Conservation (phyloP, 2,888 invertebrate genomes). For the Geotrupes spiniger region DNA sequence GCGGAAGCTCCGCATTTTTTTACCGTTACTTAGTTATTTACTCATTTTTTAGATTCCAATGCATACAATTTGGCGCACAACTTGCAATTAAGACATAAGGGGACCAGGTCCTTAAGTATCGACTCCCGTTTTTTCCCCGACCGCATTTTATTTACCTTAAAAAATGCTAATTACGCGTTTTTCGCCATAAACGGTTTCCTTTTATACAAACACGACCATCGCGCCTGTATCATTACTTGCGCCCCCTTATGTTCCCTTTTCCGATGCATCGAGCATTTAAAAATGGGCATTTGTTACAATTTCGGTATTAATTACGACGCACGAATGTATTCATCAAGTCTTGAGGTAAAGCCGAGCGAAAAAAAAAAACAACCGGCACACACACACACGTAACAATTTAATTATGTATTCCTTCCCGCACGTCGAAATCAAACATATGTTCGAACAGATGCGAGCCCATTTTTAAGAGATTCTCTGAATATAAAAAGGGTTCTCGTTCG, state of each 20-base stretch:
- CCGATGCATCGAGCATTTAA: neutral
- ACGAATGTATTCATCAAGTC: constrained; percentile 4
- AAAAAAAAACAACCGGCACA: too few relatives aligned
- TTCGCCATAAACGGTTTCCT: neutral
- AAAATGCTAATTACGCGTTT: too few relatives aligned
- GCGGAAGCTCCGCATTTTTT: too few relatives aligned
- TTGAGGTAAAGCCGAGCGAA: neutral
- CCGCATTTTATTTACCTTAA: too few relatives aligned
- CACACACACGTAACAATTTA: neutral
- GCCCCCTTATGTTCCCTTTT: too few relatives aligned
- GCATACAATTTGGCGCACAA: too few relatives aligned
- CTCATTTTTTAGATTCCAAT: too few relatives aligned
- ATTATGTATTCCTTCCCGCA: constrained; percentile 3
- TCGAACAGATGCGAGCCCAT: constrained; percentile 3
- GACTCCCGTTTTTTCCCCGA: too few relatives aligned
- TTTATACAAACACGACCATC: constrained; percentile 1
- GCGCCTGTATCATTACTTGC: neutral
- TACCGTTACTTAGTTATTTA: too few relatives aligned
- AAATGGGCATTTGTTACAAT: constrained; percentile 1
- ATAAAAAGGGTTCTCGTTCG: constrained; percentile 2
- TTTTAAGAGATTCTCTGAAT: constrained; percentile 4
- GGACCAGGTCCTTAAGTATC: too few relatives aligned
- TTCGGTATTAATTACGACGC: constrained; percentile 3
- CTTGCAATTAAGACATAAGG: too few relatives aligned
- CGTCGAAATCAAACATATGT: constrained; percentile 6